Conservation (phyloP, 2,113 vertebrate genomes). For the Gadus macrocephalus region DNA sequence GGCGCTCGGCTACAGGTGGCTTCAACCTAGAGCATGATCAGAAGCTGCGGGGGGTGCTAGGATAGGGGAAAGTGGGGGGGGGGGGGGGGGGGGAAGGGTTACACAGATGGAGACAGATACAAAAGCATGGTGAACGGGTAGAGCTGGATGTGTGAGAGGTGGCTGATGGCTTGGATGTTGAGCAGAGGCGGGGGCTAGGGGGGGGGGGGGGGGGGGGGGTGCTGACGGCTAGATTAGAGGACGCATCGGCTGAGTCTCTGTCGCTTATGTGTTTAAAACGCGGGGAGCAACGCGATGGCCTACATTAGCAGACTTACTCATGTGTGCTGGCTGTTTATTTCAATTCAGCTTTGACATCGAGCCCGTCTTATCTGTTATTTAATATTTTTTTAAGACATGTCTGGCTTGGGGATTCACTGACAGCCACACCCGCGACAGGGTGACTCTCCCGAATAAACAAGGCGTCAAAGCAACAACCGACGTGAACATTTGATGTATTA, state of each 20-base stretch:
- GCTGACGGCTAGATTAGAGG: slow-evolving; percentile 55
- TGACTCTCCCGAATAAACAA: too few relatives aligned
- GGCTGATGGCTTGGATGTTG: slow-evolving; percentile 49
- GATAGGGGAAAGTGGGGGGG: too few relatives aligned
- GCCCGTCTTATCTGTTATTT: too few relatives aligned
- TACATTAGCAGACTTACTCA: too few relatives aligned
- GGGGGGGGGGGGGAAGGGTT: slow-evolving; percentile 26
- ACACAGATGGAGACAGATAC: slow-evolving; percentile 41
- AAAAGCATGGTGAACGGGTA: slow-evolving; percentile 35
- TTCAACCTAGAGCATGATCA: slow-evolving; percentile 37
- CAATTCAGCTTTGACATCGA: too few relatives aligned
- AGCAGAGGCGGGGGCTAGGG: not conserved
- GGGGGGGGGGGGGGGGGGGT: slow-evolving; percentile 21
- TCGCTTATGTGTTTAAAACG: not conserved
- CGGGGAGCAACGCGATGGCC: too few relatives aligned
- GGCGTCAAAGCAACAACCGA: too few relatives aligned
- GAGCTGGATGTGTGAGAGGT: slow-evolving; percentile 48
- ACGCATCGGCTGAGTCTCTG: slow-evolving; percentile 33
- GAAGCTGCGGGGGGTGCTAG: slow-evolving; percentile 13
- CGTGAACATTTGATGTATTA: too few relatives aligned
- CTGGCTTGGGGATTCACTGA: too few relatives aligned
- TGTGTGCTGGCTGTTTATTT: too few relatives aligned
- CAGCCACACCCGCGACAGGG: too few relatives aligned
- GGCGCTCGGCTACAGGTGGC: slow-evolving; percentile 46
- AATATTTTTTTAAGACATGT: too few relatives aligned